Evolutionary conservation across 2,888 invertebrate species (phyloP).

Genomic region (Tinea pellionella): DNA sequence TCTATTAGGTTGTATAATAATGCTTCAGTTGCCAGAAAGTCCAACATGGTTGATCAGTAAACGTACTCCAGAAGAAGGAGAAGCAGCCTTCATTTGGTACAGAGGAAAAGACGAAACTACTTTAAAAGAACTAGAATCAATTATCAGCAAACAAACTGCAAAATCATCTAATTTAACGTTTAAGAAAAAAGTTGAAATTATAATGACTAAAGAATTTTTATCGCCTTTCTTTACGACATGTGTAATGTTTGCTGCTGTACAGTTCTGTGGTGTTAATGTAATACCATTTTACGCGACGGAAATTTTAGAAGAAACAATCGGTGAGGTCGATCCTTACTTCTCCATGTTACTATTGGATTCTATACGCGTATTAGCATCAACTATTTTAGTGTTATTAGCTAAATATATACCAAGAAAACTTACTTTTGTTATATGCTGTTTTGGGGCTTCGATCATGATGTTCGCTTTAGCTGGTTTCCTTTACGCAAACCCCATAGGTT

Average conservation of each 20-base stretch:
- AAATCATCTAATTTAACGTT: slow-evolving; percentile 19
- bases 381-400: slow-evolving; percentile 26
- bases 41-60: slow-evolving; percentile 39
- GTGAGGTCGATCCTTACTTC: slow-evolving; percentile 28
- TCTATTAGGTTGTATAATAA: slow-evolving; percentile 23
- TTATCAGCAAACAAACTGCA: slow-evolving; percentile 26
- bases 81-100: slow-evolving; percentile 28
- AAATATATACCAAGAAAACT: slow-evolving; percentile 28
- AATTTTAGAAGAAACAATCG: slow-evolving; percentile 29
- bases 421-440: slow-evolving; percentile 25
- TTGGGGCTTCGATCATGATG: slow-evolving; percentile 23
- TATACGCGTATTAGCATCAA: slow-evolving; percentile 24
- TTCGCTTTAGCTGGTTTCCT: slow-evolving; percentile 26
- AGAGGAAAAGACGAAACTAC: slow-evolving; percentile 30
- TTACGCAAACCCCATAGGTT: slow-evolving; percentile 23
- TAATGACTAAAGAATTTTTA: slow-evolving; percentile 30
- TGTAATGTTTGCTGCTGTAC: slow-evolving; percentile 27
- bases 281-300: slow-evolving; percentile 34
- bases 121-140: slow-evolving; percentile 28
- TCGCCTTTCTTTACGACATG: slow-evolving; percentile 23
- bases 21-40: slow-evolving; percentile 35
- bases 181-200: slow-evolving; percentile 22
- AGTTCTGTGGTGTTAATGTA: slow-evolving; percentile 35
- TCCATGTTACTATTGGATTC: slow-evolving; percentile 33
- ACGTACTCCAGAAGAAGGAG: slow-evolving; percentile 30